Percentiles rank a stretch among this genome's conserved stretches.
These are phyloP conservation scores for Pelodytes ibericus DNA, from an alignment of 2,797 vertebrate genomes.

Conservation along the genomic window DNA sequence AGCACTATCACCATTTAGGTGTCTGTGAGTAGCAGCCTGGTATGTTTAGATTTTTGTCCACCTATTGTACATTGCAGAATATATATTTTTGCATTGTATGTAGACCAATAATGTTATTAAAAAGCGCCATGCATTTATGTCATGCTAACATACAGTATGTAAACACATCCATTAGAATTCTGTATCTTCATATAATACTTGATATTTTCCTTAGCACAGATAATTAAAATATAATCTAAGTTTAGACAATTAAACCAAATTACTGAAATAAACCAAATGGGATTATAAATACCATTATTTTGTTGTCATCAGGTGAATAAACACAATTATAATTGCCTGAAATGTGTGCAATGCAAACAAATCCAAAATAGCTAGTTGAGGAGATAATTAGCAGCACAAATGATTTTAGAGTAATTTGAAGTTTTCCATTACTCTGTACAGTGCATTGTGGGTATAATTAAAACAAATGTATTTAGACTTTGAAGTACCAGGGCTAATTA, in stretches of 20 bases:
- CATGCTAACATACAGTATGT: too few species aligned
- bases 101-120: too few species aligned
- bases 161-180: background rate
- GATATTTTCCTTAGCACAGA: background rate
- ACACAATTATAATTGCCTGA: conserved; percentile 42
- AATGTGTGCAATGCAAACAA: conserved; percentile 38
- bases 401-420: conserved; percentile 49
- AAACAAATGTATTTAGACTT: conserved; percentile 48
- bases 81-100: too few species aligned
- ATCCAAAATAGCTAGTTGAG: conserved; percentile 43
- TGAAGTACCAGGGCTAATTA: conserved; percentile 42
- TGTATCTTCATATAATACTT: background rate
- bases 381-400: conserved; percentile 50
- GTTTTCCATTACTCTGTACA: conserved; percentile 36
- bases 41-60: too few species aligned
- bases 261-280: conserved; percentile 27
- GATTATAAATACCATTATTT: conserved; percentile 46
- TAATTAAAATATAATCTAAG: conserved; percentile 34
- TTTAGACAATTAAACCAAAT: conserved; percentile 32
- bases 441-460: conserved; percentile 56
- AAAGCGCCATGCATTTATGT: too few species aligned
- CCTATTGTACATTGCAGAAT: too few species aligned
- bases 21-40: too few species aligned
- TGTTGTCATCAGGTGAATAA: conserved; percentile 54
- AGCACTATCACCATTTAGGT: too few species aligned